These are phyloP conservation scores for Zaprionus ghesquierei DNA, from an alignment of 1,140 invertebrate genomes.

Conservation along the genomic window DNA sequence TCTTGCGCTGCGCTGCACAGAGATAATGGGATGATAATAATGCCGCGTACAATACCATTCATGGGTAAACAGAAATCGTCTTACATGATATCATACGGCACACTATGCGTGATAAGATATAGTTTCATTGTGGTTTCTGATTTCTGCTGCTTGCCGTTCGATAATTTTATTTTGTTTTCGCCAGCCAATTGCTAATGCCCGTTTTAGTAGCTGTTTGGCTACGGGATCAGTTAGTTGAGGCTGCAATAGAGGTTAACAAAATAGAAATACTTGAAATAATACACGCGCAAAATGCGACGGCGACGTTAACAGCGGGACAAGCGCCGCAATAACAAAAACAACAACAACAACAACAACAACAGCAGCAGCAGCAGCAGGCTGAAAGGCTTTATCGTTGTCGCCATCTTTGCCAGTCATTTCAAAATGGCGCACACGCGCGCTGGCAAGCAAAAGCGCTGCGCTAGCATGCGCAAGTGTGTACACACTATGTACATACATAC, in stretches of 20 bases:
- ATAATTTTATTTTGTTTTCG: slow-evolving; percentile 17
- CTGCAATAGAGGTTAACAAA: slow-evolving; percentile 3
- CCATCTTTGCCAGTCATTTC: slow-evolving; percentile 46
- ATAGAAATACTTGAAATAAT: neutral
- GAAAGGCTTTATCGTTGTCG: slow-evolving; percentile 46
- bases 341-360: slow-evolving; percentile 7
- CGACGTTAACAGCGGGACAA: neutral
- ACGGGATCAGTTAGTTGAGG: slow-evolving; percentile 40
- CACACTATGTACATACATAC: slow-evolving; percentile 1
- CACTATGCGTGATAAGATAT: slow-evolving; percentile 63
- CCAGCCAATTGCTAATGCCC: slow-evolving; percentile 27
- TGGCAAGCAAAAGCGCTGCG: slow-evolving; percentile 4
- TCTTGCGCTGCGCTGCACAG: slow-evolving; percentile 32
- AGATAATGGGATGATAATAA: slow-evolving; percentile 71
- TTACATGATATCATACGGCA: slow-evolving; percentile 62
- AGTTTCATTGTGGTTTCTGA: slow-evolving; percentile 37
- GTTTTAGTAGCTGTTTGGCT: slow-evolving; percentile 38
- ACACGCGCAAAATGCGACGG: neutral
- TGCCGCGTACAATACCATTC: slow-evolving; percentile 27
- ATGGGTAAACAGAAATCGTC: slow-evolving; percentile 40
- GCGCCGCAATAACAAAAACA: neutral
- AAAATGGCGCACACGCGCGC: slow-evolving; percentile 50
- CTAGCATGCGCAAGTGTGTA: neutral
- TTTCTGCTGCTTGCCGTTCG: slow-evolving; percentile 4
- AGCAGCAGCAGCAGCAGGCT: slow-evolving; percentile 4